Conservation (phyloP, 2,888 invertebrate genomes). For the Cephalotes varians region DNA sequence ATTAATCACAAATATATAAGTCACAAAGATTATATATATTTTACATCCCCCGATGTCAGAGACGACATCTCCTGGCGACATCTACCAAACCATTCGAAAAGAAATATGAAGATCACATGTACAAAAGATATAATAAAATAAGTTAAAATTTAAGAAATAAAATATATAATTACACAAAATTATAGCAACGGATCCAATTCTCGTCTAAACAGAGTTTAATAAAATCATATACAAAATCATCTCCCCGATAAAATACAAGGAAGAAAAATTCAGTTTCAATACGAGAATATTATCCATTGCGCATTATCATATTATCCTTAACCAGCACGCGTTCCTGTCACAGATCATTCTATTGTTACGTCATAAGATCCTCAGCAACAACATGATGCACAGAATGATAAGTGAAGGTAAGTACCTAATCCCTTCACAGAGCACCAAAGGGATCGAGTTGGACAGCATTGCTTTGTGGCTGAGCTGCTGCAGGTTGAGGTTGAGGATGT, state of each 20-base stretch:
- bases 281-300: background rate
- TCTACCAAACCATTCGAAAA: background rate
- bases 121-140: background rate
- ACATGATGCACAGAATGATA: constrained; percentile 37
- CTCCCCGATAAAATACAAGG: background rate
- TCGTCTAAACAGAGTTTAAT: constrained; percentile 3
- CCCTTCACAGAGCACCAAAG: constrained; percentile 86
- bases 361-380: background rate
- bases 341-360: constrained; percentile 1
- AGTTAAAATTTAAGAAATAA: constrained; percentile 5
- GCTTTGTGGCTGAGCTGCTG: constrained; percentile 83
- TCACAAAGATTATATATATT: constrained; percentile 52
- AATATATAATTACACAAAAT: constrained; percentile 19
- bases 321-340: background rate
- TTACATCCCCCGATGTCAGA: background rate
- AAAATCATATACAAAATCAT: background rate
- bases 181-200: background rate
- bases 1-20: constrained; percentile 59
- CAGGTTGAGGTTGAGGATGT: constrained; percentile 78
- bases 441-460: constrained; percentile 87
- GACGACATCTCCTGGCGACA: too few species aligned
- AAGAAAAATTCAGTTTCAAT: background rate
- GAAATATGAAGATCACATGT: constrained; percentile 4
- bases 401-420: constrained; percentile 76
- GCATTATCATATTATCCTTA: background rate